Base-by-base conservation (phyloP, 2,113 vertebrate species). In the Dicentrarchus labrax region DNA sequence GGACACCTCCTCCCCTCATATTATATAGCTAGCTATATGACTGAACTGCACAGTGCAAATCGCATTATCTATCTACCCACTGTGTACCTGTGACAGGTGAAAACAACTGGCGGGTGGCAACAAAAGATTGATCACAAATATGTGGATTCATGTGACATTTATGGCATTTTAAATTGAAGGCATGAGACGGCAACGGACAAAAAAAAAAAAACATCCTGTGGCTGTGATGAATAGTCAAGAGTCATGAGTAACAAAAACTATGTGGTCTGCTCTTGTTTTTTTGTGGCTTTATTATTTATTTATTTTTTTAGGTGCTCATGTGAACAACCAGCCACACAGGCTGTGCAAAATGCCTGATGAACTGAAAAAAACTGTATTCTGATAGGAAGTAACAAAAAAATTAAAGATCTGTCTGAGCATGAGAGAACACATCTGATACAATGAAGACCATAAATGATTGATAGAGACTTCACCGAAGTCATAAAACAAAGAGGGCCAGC, bases 391-490 rank as follows among this genome's bases (percentile, higher is more conserved):
- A 13, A 68, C 8, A 19, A 47, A 22, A 22, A 72, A 24, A 2
- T 0, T n/a, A 59, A 77, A 54, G 2, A 45, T 73, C 30, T 68
- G 60, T 38, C 39, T 2, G 39, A 68, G 53, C 24, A 39, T 0
- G 16, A 72, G 51, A 50, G 17, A 73, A 77, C 17, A 57, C 21
- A 41, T 39, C 39, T 4, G 2, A 54, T 41, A 74, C 45, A 56
- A 21, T 30, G 53, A 62, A 36, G 51, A 82, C 6, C 5, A 72
- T 21, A 45, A 48, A 68, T n/a, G 70, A 76, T 41, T 24, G 47
- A 83, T 17, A 56, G 62, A 81, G 70, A 95, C 95, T 95, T 95
- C 94, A 95, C 78, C 89, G 93, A 95, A 95, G 94, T 86, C 93
- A 93, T 91, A 93, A 90, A 88, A 86, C 67, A 87, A 88, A 80